Base-by-base conservation (phyloP, 2,113 vertebrate genomes). In the Recurvirostra avosetta region DNA sequence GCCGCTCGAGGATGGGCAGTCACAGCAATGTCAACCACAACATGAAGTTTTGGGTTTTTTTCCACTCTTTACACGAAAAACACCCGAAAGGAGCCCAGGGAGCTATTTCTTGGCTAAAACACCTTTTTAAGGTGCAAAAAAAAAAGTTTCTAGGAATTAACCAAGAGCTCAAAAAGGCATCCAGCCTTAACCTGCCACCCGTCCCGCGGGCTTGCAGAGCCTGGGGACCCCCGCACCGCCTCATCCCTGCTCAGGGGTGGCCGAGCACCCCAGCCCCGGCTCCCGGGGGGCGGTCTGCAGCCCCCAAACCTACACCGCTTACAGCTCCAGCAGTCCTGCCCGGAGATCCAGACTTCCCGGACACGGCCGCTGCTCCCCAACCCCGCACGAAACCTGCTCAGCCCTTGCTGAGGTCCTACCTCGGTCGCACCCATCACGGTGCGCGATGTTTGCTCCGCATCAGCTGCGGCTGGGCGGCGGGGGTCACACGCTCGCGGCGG, bases 341-440 rank as follows among this genome's bases (percentile, higher is more conserved):
- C 3, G 4, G 32, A 86, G 32, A 41, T 12, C 21, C 4, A 1
- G 12, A 9, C 16, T 71, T 19, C 34, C 10, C 85, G 26, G 23
- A 13, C 2, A 9, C 15, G 6, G 13, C 6, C 15, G 0, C 36
- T 7, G 50, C 21, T 3, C 45, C 23, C 32, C 9, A 29, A 18
- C 22, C 43, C 29, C 2, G 2, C 58, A 18, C 3, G 4, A 36
- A 91, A 15, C 76, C 59, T 7, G 8, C 81, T 38, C 13, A 0
- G 55, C 2, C 82, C 58, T 2, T 4, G 45, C 55, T 2, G 5
- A 50, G 21, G 56, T 30, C 75, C 66, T 68, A 10, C 5, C n/a
- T 16, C 20, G 2, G 12, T 58, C 2, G 4, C 63, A 13, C 19
- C 40, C 63, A n/a, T 2, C 34, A 21, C 6, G 1, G 25, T 0